Base-by-base conservation (phyloP, 2,888 invertebrate genomes). In the Abrostola tripartita region DNA sequence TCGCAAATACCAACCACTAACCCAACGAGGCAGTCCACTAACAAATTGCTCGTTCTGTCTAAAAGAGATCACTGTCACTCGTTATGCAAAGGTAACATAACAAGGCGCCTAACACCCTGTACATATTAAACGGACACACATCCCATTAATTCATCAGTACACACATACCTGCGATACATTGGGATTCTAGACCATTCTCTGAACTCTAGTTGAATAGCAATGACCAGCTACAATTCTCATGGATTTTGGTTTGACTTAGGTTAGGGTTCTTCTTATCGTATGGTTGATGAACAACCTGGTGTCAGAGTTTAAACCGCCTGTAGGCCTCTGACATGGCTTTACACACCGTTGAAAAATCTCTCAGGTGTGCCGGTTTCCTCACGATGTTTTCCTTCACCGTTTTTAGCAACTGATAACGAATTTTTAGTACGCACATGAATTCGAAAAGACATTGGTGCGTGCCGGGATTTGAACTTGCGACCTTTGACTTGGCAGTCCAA, bases 101-200 rank as follows among this genome's bases (percentile, higher is more conserved):
- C 51, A 57, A 57, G 63, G 53, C 53, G 61, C 57, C 40, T 49
- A 10, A 60, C 63, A 6, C 50, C 36, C 6, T 51, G 53, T 52
- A 55, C 81, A 80, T 81, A 69, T 54, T 63, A 80, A 81, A 40
- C 38, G 68, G 64, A 12, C 44, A 38, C 24, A 49, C 4, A 36
- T 9, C n/a, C 47, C 68, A 81, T 81, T 76, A 82, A 80, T 74
- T 73, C 73, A 60, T 72, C 69, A 69, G 74, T 44, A 54, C 65
- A 54, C 50, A 35, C 71, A 60, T 64, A 68, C 61, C 37, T 56
- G 50, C 67, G 58, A 47, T 55, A 58, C 57, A 71, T 78, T 71
- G 58, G 41, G 56, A 78, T 79, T 78, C 78, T 50, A 53, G 52
- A 58, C 69, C 60, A 61, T 35, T 35, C 37, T 14, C 38, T 37